Percentiles rank a stretch among this genome's conserved stretches.
Evolutionary conservation across 2,113 vertebrate species (phyloP).

Genomic region (Xyliphius kryptos): DNA sequence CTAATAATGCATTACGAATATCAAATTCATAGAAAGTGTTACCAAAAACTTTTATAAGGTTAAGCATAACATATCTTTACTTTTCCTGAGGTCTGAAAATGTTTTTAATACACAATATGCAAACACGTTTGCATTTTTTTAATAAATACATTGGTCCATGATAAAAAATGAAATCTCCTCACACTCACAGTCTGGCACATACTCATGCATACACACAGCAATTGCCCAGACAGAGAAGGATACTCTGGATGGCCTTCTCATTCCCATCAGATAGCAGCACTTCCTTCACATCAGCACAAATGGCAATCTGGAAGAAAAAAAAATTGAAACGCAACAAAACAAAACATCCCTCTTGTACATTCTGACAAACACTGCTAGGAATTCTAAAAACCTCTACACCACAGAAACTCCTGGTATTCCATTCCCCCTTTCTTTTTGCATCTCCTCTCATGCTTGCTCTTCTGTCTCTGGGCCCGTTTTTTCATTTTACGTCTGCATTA

Average conservation of each 20-base stretch:
- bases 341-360: slow-evolving; percentile 27
- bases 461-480: slow-evolving; percentile 86
- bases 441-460: slow-evolving; percentile 60
- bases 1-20: no score
- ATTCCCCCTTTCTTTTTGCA: slow-evolving; percentile 41
- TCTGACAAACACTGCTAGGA: slow-evolving; percentile 49
- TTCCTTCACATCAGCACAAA: slow-evolving; percentile 98
- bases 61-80: no score
- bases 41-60: no score
- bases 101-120: background rate
- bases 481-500: slow-evolving; percentile 99
- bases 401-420: slow-evolving; percentile 39
- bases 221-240: slow-evolving; percentile 69
- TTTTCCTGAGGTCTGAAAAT: background rate
- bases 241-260: slow-evolving; percentile 99
- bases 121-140: background rate
- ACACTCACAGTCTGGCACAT: slow-evolving; percentile 8
- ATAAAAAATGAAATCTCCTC: slow-evolving; percentile 20
- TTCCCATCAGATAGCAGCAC: slow-evolving; percentile 99
- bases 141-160: slow-evolving; percentile 1
- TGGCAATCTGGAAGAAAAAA: slow-evolving; percentile 79
- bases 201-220: slow-evolving; percentile 29
- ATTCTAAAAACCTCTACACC: slow-evolving; percentile 57
- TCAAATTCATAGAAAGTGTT: no score
- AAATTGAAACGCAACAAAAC: slow-evolving; percentile 51